These are phyloP conservation scores for Anthophora plumipes DNA, from an alignment of 2,888 invertebrate genomes.

Conservation along the genomic window DNA sequence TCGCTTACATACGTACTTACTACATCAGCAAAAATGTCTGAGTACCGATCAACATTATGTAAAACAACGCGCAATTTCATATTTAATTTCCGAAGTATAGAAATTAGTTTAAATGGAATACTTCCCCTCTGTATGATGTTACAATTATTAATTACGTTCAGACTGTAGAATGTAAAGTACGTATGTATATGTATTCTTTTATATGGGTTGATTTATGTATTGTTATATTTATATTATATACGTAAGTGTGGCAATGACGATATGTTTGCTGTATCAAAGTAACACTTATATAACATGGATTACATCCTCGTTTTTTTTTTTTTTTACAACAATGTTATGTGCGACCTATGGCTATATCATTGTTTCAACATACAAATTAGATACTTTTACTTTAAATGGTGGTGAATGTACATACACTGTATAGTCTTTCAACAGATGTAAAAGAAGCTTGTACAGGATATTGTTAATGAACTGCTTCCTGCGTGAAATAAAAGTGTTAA, in stretches of 20 bases:
- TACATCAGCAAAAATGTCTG: neutral
- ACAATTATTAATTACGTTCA: neutral
- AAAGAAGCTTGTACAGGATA: constrained; percentile 25
- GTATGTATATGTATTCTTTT: constrained; percentile 9
- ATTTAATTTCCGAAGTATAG: neutral
- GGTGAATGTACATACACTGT: neutral
- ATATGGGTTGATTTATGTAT: neutral
- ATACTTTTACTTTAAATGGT: constrained; percentile 8
- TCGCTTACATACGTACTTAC: neutral
- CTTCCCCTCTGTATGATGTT: neutral
- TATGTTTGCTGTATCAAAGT: constrained; percentile 55
- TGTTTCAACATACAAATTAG: constrained; percentile 20
- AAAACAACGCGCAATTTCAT: neutral
- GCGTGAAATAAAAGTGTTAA: constrained; percentile 20
- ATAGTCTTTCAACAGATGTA: constrained; percentile 12
- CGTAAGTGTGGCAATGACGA: constrained; percentile 46
- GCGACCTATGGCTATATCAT: constrained; percentile 2
- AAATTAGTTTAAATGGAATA: neutral
- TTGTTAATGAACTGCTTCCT: constrained; percentile 29
- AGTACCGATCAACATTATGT: neutral
- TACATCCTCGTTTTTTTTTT: neutral
- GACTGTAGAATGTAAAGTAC: neutral
- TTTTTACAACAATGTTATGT: constrained; percentile 5
- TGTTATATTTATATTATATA: constrained; percentile 4
- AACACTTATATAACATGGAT: constrained; percentile 30